phyloP scores from a whole-genome alignment of 1,140 invertebrate species.

The Cotesia glomerata region DNA sequence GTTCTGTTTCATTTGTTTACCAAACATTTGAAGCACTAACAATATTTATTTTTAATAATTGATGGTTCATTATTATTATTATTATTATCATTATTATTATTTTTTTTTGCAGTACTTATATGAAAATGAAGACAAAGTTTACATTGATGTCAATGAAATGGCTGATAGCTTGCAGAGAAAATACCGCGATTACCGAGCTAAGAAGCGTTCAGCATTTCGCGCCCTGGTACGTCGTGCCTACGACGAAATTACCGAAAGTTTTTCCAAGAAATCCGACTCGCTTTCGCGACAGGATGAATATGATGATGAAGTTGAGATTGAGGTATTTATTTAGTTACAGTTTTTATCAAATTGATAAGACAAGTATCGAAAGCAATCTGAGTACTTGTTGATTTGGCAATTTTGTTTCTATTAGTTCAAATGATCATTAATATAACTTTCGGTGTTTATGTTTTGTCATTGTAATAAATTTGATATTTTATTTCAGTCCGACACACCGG shows the following conservation, averaged over 20 bases:
- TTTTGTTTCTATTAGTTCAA: too few relatives aligned
- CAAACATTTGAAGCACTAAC: too few relatives aligned
- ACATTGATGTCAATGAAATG: slow-evolving; percentile 77
- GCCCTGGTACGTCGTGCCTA: slow-evolving; percentile 69
- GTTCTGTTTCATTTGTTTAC: background rate
- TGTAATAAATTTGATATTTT: background rate
- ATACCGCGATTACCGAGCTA: slow-evolving; percentile 74
- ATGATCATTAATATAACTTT: too few relatives aligned
- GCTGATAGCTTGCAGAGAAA: slow-evolving; percentile 73
- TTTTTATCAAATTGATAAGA: background rate
- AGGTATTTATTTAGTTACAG: slow-evolving; percentile 49
- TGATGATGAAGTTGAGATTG: slow-evolving; percentile 66
- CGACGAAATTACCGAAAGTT: slow-evolving; percentile 59
- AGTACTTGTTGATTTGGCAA: background rate
- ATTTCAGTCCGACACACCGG: slow-evolving; percentile 46
- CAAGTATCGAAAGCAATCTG: too few relatives aligned
- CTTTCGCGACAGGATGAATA: slow-evolving; percentile 62
- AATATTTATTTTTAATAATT: too few relatives aligned
- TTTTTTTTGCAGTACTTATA: slow-evolving; percentile 69
- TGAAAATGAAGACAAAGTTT: slow-evolving; percentile 74
- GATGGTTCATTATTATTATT: background rate
- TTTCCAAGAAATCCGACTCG: slow-evolving; percentile 44
- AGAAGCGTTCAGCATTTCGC: slow-evolving; percentile 72
- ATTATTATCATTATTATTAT: slow-evolving; percentile 5
- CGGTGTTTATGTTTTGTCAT: too few relatives aligned